phyloP scores from a whole-genome alignment of 2,797 vertebrate species.

The Picus viridis region DNA sequence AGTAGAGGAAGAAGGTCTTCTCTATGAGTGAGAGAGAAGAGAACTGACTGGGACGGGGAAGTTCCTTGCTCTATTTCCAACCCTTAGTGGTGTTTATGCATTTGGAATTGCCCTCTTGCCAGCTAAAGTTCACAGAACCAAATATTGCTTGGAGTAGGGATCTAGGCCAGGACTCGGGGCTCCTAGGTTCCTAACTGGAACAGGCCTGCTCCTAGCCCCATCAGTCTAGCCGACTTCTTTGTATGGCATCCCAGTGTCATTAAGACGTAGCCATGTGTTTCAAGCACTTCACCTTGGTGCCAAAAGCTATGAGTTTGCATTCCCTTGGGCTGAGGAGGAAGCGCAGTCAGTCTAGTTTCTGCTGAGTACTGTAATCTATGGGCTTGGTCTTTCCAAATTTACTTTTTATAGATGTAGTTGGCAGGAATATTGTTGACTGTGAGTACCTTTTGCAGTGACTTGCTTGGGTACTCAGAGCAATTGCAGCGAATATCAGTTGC shows the following conservation, averaged over 20 bases:
- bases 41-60: rapidly evolving
- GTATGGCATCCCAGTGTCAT: background rate
- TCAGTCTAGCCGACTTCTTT: constrained; percentile 35
- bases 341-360: constrained; percentile 23
- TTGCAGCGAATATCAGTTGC: background rate
- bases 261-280: background rate
- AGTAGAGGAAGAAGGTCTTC: background rate
- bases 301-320: background rate
- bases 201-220: background rate
- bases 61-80: background rate
- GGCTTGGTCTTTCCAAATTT: background rate
- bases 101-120: background rate
- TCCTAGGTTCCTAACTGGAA: background rate
- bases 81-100: rapidly evolving
- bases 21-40: background rate
- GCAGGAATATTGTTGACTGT: background rate
- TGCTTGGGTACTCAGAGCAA: background rate
- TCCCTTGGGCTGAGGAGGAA: background rate
- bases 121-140: background rate
- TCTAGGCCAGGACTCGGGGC: background rate
- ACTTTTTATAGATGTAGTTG: constrained; percentile 24
- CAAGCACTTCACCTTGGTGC: background rate
- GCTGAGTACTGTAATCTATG: constrained; percentile 27
- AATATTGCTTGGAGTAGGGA: background rate
- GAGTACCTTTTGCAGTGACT: background rate